Percentiles rank a stretch among this genome's conserved stretches.
phyloP scores from a whole-genome alignment of 2,113 vertebrate species.

The Probosciger aterrimus region DNA sequence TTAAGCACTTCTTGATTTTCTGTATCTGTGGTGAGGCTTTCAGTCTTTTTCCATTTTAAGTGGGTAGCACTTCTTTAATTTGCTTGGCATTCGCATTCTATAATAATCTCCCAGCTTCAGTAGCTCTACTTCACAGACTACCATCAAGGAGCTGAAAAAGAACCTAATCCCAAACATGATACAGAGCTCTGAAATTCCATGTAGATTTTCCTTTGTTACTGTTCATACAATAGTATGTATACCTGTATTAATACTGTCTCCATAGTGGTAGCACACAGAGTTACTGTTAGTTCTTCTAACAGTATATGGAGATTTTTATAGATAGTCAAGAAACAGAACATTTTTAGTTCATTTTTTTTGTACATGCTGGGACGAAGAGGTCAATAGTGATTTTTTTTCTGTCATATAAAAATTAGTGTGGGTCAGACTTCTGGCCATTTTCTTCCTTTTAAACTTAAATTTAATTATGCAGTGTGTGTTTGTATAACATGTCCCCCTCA shows the following conservation, averaged over 20 bases:
- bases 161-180: neutral
- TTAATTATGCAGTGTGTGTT: neutral
- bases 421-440: neutral
- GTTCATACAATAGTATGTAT: neutral
- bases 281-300: neutral
- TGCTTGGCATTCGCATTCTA: neutral
- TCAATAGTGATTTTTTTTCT: neutral
- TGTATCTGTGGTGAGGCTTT: neutral
- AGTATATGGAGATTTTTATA: neutral
- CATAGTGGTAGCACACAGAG: neutral
- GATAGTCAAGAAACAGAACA: neutral
- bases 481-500: neutral
- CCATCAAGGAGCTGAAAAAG: neutral
- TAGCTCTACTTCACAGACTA: neutral
- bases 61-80: neutral
- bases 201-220: neutral
- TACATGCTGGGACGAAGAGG: neutral
- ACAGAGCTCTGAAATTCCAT: neutral
- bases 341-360: neutral
- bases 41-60: neutral
- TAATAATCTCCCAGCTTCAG: neutral
- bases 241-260: neutral
- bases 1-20: neutral
- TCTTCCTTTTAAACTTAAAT: neutral
- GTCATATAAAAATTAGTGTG: neutral